phyloP scores from a whole-genome alignment of 2,888 invertebrate genomes.

The Drosophila fulvimacula region DNA sequence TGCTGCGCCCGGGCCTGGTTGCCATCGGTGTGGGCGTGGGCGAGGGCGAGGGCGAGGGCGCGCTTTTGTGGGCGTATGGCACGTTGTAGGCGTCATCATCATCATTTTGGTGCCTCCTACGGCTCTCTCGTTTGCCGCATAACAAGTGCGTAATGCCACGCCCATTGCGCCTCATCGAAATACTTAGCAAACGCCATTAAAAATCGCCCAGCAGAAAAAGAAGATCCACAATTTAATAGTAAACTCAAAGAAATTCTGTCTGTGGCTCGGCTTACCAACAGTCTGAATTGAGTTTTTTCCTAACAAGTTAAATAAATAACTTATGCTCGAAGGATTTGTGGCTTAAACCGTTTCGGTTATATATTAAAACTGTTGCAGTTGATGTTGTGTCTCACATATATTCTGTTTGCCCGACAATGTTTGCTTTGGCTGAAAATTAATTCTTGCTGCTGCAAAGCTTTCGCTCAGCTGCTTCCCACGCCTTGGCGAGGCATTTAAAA shows the following conservation, averaged over 20 bases:
- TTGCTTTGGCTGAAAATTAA: background rate
- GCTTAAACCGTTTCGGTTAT: background rate
- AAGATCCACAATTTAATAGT: constrained; percentile 10
- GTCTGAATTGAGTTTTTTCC: constrained; percentile 3
- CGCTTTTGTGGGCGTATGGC: constrained; percentile 26
- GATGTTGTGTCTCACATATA: background rate
- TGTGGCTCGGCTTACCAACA: background rate
- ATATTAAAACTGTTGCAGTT: constrained; percentile 8
- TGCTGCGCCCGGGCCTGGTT: constrained; percentile 14
- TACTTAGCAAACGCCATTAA: constrained; percentile 32
- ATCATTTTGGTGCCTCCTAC: constrained; percentile 55
- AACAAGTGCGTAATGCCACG: constrained; percentile 48
- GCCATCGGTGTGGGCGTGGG: constrained; percentile 51
- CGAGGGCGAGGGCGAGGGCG: constrained; percentile 52
- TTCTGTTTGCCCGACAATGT: background rate
- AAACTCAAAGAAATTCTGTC: background rate
- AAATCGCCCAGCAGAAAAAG: constrained; percentile 10
- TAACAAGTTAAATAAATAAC: constrained; percentile 9
- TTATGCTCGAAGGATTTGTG: background rate
- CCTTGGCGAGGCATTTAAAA: constrained; percentile 69
- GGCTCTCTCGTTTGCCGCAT: constrained; percentile 30
- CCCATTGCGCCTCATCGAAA: constrained; percentile 9
- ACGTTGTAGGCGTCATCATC: constrained; percentile 73
- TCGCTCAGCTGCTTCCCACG: constrained; percentile 5
- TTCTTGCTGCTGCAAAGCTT: constrained; percentile 6